phyloP scores from a whole-genome alignment of 2,888 invertebrate species.

The Nemapogon koenigi region DNA sequence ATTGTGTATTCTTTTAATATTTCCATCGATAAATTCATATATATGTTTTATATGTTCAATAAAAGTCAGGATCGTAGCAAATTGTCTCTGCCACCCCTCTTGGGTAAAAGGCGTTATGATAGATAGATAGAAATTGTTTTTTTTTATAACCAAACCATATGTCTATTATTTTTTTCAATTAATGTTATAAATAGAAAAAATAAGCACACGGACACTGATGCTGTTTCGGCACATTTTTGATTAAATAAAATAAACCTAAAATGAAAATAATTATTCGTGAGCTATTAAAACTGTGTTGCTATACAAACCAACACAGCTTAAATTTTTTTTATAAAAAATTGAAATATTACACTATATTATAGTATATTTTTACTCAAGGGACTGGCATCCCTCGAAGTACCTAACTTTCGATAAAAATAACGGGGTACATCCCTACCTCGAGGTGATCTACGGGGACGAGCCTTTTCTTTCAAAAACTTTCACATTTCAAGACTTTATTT shows the following conservation, averaged over 20 bases:
- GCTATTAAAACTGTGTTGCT: not conserved
- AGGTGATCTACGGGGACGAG: slow-evolving; percentile 26
- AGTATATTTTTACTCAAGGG: slow-evolving; percentile 18
- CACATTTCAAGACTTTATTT: slow-evolving; percentile 48
- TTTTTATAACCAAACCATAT: too few species aligned
- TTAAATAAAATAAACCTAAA: not conserved
- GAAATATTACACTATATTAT: slow-evolving; percentile 16
- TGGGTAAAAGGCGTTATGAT: too few species aligned
- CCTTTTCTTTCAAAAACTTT: slow-evolving; percentile 36
- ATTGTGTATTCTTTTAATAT: too few species aligned
- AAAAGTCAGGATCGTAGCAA: too few species aligned
- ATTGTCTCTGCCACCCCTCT: too few species aligned
- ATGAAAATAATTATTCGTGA: not conserved
- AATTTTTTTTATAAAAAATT: not conserved
- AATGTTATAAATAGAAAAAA: too few species aligned
- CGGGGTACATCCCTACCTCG: slow-evolving; percentile 21
- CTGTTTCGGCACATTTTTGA: too few species aligned
- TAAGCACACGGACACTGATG: too few species aligned
- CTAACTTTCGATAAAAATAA: slow-evolving; percentile 26
- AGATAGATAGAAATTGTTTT: too few species aligned
- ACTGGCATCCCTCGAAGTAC: slow-evolving; percentile 24
- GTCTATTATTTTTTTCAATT: too few species aligned
- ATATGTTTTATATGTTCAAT: too few species aligned
- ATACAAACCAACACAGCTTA: not conserved
- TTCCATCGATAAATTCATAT: too few species aligned